Conservation (phyloP, 1,140 invertebrate species). For the Ditylenchus dipsaci region DNA sequence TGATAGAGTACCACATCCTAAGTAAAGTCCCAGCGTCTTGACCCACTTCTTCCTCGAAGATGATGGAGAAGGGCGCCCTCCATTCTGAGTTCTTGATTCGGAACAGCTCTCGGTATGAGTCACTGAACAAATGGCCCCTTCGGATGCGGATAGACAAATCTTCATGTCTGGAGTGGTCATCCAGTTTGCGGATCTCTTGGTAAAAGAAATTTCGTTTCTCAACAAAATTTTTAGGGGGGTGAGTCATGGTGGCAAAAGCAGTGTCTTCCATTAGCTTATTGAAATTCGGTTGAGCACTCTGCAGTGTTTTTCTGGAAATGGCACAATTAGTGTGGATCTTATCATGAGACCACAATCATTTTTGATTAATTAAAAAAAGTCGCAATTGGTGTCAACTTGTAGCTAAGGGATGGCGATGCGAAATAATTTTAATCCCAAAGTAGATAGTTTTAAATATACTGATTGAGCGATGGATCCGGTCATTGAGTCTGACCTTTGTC, state of each 20-base stretch:
- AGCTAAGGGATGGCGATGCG: too few species aligned
- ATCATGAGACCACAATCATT: too few species aligned
- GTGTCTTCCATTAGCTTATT: conserved; percentile 75
- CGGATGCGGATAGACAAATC: conserved; percentile 83
- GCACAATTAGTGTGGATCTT: too few species aligned
- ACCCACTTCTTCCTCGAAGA: conserved; percentile 89
- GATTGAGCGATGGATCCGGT: too few species aligned
- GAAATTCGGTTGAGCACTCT: conserved; percentile 83
- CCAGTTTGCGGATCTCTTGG: conserved; percentile 50
- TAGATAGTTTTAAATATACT: too few species aligned
- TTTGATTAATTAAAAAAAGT: too few species aligned
- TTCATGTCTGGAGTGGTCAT: conserved; percentile 64
- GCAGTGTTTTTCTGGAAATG: conserved; percentile 73
- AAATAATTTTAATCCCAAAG: too few species aligned
- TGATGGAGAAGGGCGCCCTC: conserved; percentile 89
- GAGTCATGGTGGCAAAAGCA: conserved; percentile 81
- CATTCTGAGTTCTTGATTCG: conserved; percentile 79
- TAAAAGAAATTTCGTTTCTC: conserved; percentile 85
- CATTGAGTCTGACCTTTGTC: too few species aligned
- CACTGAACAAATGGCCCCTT: conserved; percentile 80
- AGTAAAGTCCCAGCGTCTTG: conserved; percentile 84
- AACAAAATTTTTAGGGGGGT: conserved; percentile 87
- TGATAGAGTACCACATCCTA: conserved; percentile 88
- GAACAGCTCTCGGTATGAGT: conserved; percentile 82
- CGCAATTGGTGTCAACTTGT: too few species aligned